Base-by-base conservation (phyloP, 1,140 invertebrate genomes). In the Hycleus cichorii region DNA sequence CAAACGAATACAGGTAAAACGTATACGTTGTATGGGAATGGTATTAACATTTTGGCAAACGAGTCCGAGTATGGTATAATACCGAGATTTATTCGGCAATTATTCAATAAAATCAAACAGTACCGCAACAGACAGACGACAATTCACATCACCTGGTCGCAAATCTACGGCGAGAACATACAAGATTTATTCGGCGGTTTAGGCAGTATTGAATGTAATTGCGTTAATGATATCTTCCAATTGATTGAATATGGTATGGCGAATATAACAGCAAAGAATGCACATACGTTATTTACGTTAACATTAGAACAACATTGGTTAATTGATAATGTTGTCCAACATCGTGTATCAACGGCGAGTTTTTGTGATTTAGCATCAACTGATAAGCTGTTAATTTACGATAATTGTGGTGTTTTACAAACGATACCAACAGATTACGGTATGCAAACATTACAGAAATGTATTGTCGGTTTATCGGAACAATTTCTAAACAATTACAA, bases 1-100 rank as follows among this genome's bases (percentile, higher is more conserved):
- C 89, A 91, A 71, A 79, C 81, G 12, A 83, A 82, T 10, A 85
- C 84, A 63, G 89, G 89, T 3, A 91, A 91, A 75, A 88, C 86
- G 2, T 89, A 85, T 65, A 87, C 87, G 1, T 77, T 91, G 53
- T 84, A 88, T 68, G 89, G 89, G 7, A 84, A 85, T 69, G 83
- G 83, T 39, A 79, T 84, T 64, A 80, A 86, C 65, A 84, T 80
- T 65, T 81, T 82, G 25, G 79, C 81, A 59, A 81, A 79, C 68
- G 86, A 89, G 68, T 79, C 83, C 63, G 86, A 89, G 62, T 82
- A 86, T 75, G 89, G 88, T 26, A 81, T 90, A 25, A 80, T 91
- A 40, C 88, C 87, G 32, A 75, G 88, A 57, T 88, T 88, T 68
- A 75, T 90, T 4, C 78, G 83, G 49, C 83, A 88, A 65, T 82